phyloP scores from a whole-genome alignment of 2,888 invertebrate species.

The Hypomecis atomaria region DNA sequence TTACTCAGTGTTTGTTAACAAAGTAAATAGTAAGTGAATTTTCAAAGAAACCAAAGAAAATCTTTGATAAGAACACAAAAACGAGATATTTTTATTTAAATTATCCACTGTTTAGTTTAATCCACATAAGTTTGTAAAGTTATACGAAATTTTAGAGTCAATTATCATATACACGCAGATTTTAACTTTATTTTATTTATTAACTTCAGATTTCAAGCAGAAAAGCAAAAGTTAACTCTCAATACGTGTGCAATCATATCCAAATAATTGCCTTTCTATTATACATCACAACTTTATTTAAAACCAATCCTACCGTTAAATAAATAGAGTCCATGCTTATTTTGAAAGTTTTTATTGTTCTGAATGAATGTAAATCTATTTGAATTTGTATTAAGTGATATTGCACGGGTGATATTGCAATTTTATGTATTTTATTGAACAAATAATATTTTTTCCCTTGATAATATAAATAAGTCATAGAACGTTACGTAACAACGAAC shows the following conservation, averaged over 20 bases:
- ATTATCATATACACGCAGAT: background rate
- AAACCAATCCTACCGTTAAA: constrained; percentile 7
- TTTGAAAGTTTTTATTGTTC: constrained; percentile 9
- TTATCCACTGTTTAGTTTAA: no score
- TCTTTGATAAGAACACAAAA: no score
- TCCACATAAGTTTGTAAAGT: background rate
- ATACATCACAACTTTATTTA: background rate
- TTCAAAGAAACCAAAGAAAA: no score
- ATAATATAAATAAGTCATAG: no score
- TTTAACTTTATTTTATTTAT: background rate
- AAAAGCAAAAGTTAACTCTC: constrained; percentile 3
- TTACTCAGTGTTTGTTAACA: no score
- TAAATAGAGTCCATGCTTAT: constrained; percentile 14
- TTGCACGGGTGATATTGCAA: constrained; percentile 8
- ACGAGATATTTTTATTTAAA: no score
- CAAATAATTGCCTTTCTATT: constrained; percentile 18
- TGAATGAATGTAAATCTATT: constrained; percentile 7
- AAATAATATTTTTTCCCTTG: no score
- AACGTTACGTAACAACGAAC: no score
- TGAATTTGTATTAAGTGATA: constrained; percentile 5
- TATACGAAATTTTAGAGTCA: background rate
- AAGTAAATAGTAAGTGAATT: no score
- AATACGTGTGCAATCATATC: constrained; percentile 16
- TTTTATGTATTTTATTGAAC: background rate
- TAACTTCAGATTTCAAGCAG: constrained; percentile 2